Conservation (phyloP, 2,888 invertebrate genomes). For the Drosophila quinaria region DNA sequence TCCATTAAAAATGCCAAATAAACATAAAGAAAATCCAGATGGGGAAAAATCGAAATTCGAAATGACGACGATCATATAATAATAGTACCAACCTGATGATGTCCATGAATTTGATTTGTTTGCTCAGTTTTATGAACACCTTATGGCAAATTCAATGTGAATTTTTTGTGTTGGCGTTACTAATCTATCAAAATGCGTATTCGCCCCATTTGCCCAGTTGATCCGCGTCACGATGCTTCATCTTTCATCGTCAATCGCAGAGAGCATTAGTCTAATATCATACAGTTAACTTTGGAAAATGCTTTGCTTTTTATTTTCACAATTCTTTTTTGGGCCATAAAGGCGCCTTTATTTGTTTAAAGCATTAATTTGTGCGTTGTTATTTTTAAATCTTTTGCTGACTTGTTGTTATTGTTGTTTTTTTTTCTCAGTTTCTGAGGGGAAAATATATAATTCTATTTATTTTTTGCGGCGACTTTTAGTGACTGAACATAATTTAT, state of each 20-base stretch:
- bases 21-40: conserved; percentile 57
- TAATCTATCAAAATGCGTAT: conserved; percentile 74
- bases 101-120: conserved; percentile 34
- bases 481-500: conserved; percentile 75
- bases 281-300: conserved; percentile 38
- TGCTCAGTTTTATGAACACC: conserved; percentile 29
- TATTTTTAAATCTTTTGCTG: conserved; percentile 63
- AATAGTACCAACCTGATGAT: conserved; percentile 19
- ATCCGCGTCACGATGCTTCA: conserved; percentile 54
- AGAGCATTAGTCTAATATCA: conserved; percentile 20
- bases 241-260: conserved; percentile 22
- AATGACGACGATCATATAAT: conserved; percentile 24
- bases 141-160: conserved; percentile 24
- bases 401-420: conserved; percentile 22
- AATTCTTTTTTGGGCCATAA: conserved; percentile 40
- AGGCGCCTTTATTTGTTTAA: conserved; percentile 70
- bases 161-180: conserved; percentile 41
- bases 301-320: conserved; percentile 21
- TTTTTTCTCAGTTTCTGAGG: conserved; percentile 15
- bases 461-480: conserved; percentile 62
- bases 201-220: conserved; percentile 28
- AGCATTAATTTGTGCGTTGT: conserved; percentile 72
- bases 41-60: conserved; percentile 38
- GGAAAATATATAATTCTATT: conserved; percentile 14
- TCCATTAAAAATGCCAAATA: conserved; percentile 71